phyloP scores from a whole-genome alignment of 2,113 vertebrate genomes.

The Ictalurus punctatus region DNA sequence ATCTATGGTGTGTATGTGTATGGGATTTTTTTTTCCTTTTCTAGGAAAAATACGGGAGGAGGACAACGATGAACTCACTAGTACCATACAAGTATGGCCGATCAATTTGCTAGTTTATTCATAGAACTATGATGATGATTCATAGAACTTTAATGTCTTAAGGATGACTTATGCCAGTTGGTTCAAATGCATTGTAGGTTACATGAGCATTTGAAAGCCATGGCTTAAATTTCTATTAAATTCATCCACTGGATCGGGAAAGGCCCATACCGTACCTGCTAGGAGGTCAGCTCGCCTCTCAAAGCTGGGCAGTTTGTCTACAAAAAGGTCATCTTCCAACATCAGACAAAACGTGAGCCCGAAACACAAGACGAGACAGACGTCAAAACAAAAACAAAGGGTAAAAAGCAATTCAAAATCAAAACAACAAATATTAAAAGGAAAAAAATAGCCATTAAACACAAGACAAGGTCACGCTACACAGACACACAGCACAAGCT shows the following conservation, averaged over 20 bases:
- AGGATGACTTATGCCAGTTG: conserved; percentile 35
- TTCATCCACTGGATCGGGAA: conserved; percentile 42
- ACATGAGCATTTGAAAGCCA: conserved; percentile 62
- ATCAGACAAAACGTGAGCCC: conserved; percentile 73
- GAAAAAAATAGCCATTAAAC: conserved; percentile 34
- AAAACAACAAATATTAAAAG: conserved; percentile 55
- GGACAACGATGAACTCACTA: neutral
- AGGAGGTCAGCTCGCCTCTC: conserved; percentile 83
- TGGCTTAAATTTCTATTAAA: conserved; percentile 56
- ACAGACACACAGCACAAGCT: conserved; percentile 29
- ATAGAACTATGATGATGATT: neutral
- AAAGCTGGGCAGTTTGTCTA: conserved; percentile 89
- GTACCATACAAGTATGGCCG: conserved; percentile 61
- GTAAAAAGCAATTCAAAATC: conserved; percentile 54
- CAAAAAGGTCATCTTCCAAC: conserved; percentile 88
- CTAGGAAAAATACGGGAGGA: neutral
- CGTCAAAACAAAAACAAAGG: conserved; percentile 63
- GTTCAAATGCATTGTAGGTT: conserved; percentile 53
- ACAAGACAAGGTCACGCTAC: conserved; percentile 30
- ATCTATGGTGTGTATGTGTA: neutral
- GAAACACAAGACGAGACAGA: conserved; percentile 70
- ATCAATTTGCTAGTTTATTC: conserved; percentile 16
- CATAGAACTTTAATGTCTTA: neutral
- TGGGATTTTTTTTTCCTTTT: conserved; percentile 1
- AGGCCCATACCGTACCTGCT: conserved; percentile 80